Evolutionary conservation across 37 sponge, comb jelly and placozoan genomes (phyloP).

Genomic region (Aplysina aerophoba): DNA sequence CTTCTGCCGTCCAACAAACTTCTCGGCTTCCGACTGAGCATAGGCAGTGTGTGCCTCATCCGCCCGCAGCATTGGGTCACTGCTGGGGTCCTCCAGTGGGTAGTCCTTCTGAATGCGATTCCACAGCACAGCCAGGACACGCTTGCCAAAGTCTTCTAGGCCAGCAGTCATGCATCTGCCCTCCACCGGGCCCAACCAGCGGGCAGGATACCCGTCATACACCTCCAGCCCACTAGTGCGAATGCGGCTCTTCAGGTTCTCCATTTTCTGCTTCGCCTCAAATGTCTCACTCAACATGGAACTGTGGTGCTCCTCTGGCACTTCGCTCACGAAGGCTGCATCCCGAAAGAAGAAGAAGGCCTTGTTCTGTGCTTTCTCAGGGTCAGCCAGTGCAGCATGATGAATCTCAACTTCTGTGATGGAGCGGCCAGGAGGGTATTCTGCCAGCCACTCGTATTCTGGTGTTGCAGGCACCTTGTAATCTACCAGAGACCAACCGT

Average conservation of each 20-base stretch:
- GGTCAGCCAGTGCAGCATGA: conserved; percentile 72
- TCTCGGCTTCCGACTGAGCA: conserved; percentile 53
- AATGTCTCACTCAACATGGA: conserved; percentile 56
- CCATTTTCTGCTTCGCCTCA: conserved; percentile 60
- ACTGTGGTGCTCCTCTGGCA: conserved; percentile 33
- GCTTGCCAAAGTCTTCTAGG: conserved; percentile 88
- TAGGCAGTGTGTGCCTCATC: conserved; percentile 64
- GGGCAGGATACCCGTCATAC: conserved; percentile 75
- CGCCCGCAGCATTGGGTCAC: conserved; percentile 55
- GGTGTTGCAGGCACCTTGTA: conserved; percentile 66
- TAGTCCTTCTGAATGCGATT: conserved; percentile 84
- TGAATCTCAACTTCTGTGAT: conserved; percentile 97
- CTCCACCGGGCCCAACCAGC: conserved; percentile 85
- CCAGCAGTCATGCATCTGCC: conserved; percentile 78
- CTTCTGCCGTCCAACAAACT: conserved; percentile 66
- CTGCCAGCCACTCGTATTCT: conserved; percentile 92
- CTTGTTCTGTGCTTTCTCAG: conserved; percentile 61
- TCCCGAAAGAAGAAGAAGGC: conserved; percentile 95
- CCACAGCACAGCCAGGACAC: conserved; percentile 91
- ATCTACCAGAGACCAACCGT: conserved; percentile 87
- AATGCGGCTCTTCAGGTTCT: conserved; percentile 74
- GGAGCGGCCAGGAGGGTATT: conserved; percentile 70
- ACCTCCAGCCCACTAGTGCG: conserved; percentile 86
- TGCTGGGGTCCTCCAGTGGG: conserved; percentile 60
- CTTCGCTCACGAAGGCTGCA: conserved; percentile 38